Evolutionary conservation across 1,140 invertebrate species (phyloP), one percentile per base, ranked within the genome.

Genomic region (Drosophila mayri): DNA sequence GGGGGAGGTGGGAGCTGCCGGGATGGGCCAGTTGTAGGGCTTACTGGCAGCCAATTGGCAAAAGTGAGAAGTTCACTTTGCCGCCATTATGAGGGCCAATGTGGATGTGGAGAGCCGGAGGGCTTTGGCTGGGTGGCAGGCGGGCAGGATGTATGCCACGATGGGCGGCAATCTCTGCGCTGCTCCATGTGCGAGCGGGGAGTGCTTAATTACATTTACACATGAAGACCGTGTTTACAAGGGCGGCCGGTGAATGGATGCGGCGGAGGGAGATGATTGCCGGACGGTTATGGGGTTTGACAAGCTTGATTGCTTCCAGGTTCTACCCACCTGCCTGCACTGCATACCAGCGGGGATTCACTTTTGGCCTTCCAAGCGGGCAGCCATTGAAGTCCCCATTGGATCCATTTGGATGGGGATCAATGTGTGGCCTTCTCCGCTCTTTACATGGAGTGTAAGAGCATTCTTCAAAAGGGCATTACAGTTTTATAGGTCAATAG

Each of bases 171-270:
- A 58, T 65, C 52, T 43, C 35, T 35, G 54, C 55, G 37, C 32
- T 16, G 58, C 38, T 57, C 41, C 28, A 75, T 76, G 70, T 74
- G 73, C 52, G 65, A 67, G 59, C 68, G 47, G 77, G 60, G 76
- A 64, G 84, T 77, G 72, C 78, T 88, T 88, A 88, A 88, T 88
- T 90, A 88, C 85, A 85, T 88, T 88, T 90, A 85, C 81, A 90
- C 81, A 84, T 90, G 76, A 47, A 54, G 61, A 61, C 70, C 50
- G 65, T 61, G 58, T 76, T 76, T 60, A 68, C 74, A 76, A 54
- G 73, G 41, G 61, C 61, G 55, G 61, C 22, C 47, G 59, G 25
- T 75, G 38, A 76, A 66, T 65, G 41, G 35, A 38, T 50, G 47
- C 68, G 63, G 50, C n/a, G 63, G 73, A 37, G 46, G 40, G 47